Percentiles rank a stretch among this genome's conserved stretches.
phyloP scores from a whole-genome alignment of 2,113 vertebrate species.

The Eidolon helvum region DNA sequence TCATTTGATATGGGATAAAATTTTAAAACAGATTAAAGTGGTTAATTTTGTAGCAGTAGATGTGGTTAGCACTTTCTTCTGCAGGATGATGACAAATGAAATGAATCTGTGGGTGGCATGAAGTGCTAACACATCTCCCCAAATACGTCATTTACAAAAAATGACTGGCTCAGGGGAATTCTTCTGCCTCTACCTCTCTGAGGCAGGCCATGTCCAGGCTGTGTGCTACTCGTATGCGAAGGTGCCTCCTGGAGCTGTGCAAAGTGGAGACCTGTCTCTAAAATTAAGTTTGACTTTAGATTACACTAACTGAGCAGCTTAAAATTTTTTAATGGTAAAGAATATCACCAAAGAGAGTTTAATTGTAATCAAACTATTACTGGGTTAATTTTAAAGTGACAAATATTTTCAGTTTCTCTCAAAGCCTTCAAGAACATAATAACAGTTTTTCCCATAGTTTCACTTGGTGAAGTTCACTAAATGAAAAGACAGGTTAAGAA shows the following conservation, averaged over 20 bases:
- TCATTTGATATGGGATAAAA: neutral
- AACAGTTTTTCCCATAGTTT: neutral
- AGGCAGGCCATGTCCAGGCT: neutral
- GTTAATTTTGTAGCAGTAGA: neutral
- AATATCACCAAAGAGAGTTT: neutral
- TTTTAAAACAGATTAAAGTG: neutral
- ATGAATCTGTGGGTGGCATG: neutral
- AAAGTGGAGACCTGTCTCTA: neutral
- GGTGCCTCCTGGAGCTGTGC: neutral
- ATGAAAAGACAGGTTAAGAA: neutral
- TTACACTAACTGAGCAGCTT: neutral
- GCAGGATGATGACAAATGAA: neutral
- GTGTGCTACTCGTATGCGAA: neutral
- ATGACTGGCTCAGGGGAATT: neutral
- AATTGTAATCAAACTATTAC: neutral
- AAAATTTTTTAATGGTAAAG: neutral
- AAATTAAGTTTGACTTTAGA: neutral
- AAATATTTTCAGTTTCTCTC: slow-evolving; percentile 30
- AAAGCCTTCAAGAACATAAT: neutral
- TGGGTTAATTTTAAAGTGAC: neutral
- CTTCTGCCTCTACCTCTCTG: neutral
- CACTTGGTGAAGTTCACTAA: slow-evolving; percentile 14
- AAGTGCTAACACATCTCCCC: neutral
- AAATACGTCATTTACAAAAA: neutral
- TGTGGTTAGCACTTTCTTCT: neutral